A percentile compares a stretch with the other conserved stretches of the same genome.
Evolutionary conservation across 2,888 invertebrate species (phyloP).

Genomic region (Drosophila lutescens): DNA sequence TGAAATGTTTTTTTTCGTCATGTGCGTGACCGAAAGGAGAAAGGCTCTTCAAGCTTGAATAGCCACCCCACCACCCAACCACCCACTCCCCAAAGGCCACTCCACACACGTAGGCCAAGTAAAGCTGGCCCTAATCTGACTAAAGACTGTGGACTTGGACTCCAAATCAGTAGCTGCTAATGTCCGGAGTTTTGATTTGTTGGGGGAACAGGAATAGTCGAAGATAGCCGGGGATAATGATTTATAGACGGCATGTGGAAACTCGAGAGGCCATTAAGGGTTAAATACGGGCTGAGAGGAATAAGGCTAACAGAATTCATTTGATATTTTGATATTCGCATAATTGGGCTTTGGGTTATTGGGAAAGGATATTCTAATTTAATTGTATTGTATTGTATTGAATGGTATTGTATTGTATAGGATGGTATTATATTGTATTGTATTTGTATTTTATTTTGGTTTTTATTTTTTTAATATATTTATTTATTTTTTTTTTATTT

Average conservation of each 20-base stretch:
- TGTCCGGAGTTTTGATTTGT: conserved; percentile 27
- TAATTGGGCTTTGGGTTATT: not conserved
- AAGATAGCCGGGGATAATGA: conserved; percentile 17
- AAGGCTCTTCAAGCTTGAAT: conserved; percentile 7
- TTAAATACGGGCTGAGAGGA: not conserved
- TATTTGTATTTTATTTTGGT: too few relatives aligned
- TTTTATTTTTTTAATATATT: too few relatives aligned
- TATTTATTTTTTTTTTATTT: too few relatives aligned
- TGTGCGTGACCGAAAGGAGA: conserved; percentile 67
- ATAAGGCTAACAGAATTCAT: conserved; percentile 5
- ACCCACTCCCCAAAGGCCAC: conserved; percentile 16
- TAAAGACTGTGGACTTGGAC: conserved; percentile 17
- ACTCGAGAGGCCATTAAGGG: conserved; percentile 8
- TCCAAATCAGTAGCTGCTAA: conserved; percentile 30
- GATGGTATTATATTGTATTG: too few relatives aligned
- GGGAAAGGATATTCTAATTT: too few relatives aligned
- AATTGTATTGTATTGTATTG: too few relatives aligned
- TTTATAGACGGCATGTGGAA: conserved; percentile 9
- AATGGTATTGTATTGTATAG: too few relatives aligned
- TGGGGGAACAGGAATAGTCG: conserved; percentile 4
- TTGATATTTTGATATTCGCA: not conserved
- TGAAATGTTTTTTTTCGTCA: conserved; percentile 67
- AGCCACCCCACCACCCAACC: conserved; percentile 4
- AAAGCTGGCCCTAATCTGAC: conserved; percentile 25
- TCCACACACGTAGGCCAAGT: conserved; percentile 10